Evolutionary conservation across 1,140 invertebrate genomes (phyloP), one percentile per base, ranked within the genome.

Genomic region (Leguminivora glycinivorella): DNA sequence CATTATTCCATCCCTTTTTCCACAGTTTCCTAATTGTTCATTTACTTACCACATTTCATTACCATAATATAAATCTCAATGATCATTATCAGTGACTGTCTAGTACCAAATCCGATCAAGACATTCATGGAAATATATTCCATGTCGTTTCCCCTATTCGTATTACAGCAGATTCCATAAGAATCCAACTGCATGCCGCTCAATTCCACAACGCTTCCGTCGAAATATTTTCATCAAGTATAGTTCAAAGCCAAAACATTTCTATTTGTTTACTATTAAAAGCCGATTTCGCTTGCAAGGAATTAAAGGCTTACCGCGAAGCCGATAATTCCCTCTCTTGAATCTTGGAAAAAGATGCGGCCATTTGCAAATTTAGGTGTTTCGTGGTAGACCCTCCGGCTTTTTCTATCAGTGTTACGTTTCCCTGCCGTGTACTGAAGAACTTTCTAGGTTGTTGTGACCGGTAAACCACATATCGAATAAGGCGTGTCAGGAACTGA

Each of bases 361-460:
- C 56, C 9, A 34, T 34, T 34, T 34, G 10, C 31, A 10, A 34
- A 34, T 10, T 34, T 10, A 1, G 31, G 31, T 34, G 31, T 34
- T 34, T 34, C 31, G 31, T 2, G 7, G 31, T 34, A 34, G 31
- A 9, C 9, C 17, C 52, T 12, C 52, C 56, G 12, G 58, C 25
- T 63, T 63, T 63, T 63, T 63, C 58, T 31, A 31, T 63, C 58
- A 17, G 0, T 43, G n/a, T 63, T 63, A 63, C 58, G 26, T 34
- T 63, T 63, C 19, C 26, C 58, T 31, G 7, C 1, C 56, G 56
- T 58, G 25, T 58, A 19, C 25, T 25, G 58, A 26, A 63, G 58
- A 63, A 63, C 58, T 31, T 63, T 63, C 58, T 63, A 63, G 58
- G 58, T 63, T 63, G 58, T 63, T 63, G 31, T 63, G n/a, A 63